Evolutionary conservation across 2,888 invertebrate genomes (phyloP), one percentile per base, ranked within the genome.

Genomic region (Drosophila birchii): DNA sequence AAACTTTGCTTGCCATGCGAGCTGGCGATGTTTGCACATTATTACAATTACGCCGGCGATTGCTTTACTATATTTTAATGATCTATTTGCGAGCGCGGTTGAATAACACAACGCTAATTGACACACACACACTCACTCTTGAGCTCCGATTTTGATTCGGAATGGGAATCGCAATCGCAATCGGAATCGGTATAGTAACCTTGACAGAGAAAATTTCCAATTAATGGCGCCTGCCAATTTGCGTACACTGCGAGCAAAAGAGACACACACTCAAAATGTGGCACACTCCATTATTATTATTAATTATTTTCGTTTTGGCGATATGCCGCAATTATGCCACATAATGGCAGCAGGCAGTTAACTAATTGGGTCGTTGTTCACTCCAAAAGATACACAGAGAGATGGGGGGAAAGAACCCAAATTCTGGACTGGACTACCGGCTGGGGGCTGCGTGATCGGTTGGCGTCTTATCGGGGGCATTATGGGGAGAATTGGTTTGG

Each of bases 191-290:
- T 69, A 62, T 71, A 53, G 76, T 67, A 88, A 84, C 86, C 86
- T 86, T 86, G 84, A 84, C 86, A 86, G 76, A 79, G 86, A 86
- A 83, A 78, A 75, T 71, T 75, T 64, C 68, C 75, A 79, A 86
- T 84, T 79, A 83, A 70, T 80, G 63, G 61, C 74, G 71, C 70
- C 64, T 69, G 72, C 78, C 59, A 74, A 81, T 79, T 83, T 82
- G 79, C 77, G 69, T 77, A 71, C 66, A 58, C 47, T 51, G 49
- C 36, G 68, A 55, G 36, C 49, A 41, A 64, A 63, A 70, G 45
- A 57, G 34, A 66, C 38, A 54, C 38, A 56, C 55, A 53, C n/a
- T n/a, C 4, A 26, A 57, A 66, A 66, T 56, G 20, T 58, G 66
- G 51, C 59, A 66, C 68, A 47, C 34, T 11, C 34, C 76, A 75